Conservation (phyloP, 2,888 invertebrate genomes). For the Ectemnius cavifrons region DNA sequence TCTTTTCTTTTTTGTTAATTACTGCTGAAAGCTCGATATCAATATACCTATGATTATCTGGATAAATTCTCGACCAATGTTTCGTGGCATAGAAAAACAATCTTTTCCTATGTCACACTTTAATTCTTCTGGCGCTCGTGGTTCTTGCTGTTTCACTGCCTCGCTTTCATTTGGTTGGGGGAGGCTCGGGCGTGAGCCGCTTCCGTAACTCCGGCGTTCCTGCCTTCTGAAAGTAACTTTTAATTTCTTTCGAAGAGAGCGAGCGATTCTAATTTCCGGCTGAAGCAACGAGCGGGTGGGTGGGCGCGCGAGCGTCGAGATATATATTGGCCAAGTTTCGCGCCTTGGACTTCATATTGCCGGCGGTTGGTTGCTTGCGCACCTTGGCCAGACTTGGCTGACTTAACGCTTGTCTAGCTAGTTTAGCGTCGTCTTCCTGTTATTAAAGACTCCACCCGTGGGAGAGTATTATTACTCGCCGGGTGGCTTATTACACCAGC, state of each 20-base stretch:
- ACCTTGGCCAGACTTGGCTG: slow-evolving; percentile 34
- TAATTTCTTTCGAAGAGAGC: slow-evolving; percentile 58
- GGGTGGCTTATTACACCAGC: slow-evolving; percentile 53
- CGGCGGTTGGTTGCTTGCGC: slow-evolving; percentile 8
- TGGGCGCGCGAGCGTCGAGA: slow-evolving; percentile 7
- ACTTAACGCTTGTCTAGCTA: slow-evolving; percentile 62
- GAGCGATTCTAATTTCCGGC: slow-evolving; percentile 60
- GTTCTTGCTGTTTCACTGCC: slow-evolving; percentile 20
- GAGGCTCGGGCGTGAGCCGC: slow-evolving; percentile 33
- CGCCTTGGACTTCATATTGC: slow-evolving; percentile 55
- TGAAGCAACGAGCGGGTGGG: slow-evolving; percentile 21
- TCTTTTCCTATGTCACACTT: background rate
- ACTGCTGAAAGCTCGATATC: too few species aligned
- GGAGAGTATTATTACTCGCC: slow-evolving; percentile 48
- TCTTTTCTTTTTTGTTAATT: too few species aligned
- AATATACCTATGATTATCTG: too few species aligned
- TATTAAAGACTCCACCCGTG: slow-evolving; percentile 54
- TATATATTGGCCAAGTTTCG: slow-evolving; percentile 60
- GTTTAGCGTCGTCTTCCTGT: slow-evolving; percentile 58
- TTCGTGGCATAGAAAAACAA: background rate
- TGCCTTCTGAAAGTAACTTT: slow-evolving; percentile 50
- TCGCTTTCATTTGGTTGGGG: slow-evolving; percentile 26
- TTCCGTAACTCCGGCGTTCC: slow-evolving; percentile 42
- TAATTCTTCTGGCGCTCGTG: background rate
- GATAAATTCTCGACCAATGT: background rate